Base-by-base conservation (phyloP, 2,888 invertebrate species). In the Stenodema calcarata region DNA sequence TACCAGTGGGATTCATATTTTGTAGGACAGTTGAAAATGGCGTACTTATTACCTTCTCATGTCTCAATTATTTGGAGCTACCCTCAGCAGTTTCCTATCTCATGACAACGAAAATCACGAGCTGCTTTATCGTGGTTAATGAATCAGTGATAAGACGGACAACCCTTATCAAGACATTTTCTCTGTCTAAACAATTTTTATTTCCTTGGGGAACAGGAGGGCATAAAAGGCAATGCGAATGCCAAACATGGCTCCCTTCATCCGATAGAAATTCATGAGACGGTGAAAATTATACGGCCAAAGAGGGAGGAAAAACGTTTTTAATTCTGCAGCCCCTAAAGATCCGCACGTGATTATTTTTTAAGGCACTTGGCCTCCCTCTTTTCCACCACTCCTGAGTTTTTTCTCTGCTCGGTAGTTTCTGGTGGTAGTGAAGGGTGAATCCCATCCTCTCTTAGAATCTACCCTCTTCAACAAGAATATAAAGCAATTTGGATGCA, bases 401-500 rank as follows among this genome's bases (percentile, higher is more conserved):
- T 41, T 41, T 18, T 82, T 35, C 69, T 35, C 69, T 30, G 7
- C 14, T 7, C 42, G 14, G 54, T 35, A n/a, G 23, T 30, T 44
- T 35, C 44, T 18, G 62, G 62, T 35, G 35, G 11, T 62, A 18
- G 23, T 62, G 2, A 18, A 4, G 35, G 18, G 35, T 12, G 73
- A 73, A 73, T 69, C 28, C 18, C 18, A 69, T 9, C 27, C 44
- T 23, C 44, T 27, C 80, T 80, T n/a, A 75, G 30, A 16, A 9
- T 27, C 9, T 35, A 44, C 80, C 80, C 80, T 27, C 54, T 28
- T 30, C 30, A 54, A 54, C 30, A 73, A 41, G 73, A 73, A 84
- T 84, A 84, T 82, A 30, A 84, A 75, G 84, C 84, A 84, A 84
- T 84, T 84, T 84, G 84, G 73, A 84, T 84, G 84, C 84, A 84